Evolutionary conservation across 2,113 vertebrate genomes (phyloP).

Genomic region (Pelodiscus sinensis): DNA sequence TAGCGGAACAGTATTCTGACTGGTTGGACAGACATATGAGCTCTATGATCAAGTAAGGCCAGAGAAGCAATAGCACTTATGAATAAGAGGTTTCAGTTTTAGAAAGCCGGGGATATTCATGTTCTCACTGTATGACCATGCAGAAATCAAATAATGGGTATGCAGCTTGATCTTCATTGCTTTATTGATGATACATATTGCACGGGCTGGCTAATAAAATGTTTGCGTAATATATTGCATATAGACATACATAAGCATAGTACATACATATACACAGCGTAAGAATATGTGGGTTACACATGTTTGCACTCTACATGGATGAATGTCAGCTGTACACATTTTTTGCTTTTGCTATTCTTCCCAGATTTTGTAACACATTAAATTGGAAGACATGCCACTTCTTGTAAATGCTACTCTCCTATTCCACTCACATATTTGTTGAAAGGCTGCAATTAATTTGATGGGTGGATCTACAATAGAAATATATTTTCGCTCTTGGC

Average conservation of each 20-base stretch:
- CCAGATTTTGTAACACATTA: background rate
- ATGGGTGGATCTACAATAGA: background rate
- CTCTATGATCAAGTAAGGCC: background rate
- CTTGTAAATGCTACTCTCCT: constrained; percentile 6
- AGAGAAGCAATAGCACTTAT: background rate
- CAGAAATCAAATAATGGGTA: background rate
- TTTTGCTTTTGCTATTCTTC: background rate
- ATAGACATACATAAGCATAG: background rate
- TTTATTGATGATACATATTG: background rate
- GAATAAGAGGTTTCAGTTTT: background rate
- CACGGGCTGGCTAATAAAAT: background rate
- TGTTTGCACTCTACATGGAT: background rate
- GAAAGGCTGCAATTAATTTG: constrained; percentile 12
- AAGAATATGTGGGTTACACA: background rate
- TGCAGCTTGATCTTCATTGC: background rate
- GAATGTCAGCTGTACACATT: background rate
- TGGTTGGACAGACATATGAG: background rate
- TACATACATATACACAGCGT: background rate
- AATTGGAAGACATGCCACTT: background rate
- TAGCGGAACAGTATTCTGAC: background rate
- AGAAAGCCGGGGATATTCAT: constrained; percentile 16
- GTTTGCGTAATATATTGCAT: background rate
- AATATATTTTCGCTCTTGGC: background rate
- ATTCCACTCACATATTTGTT: background rate
- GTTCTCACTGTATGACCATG: background rate